These are phyloP conservation scores for Drosophila jambulina DNA, from an alignment of 1,140 invertebrate species.

Conservation along the genomic window DNA sequence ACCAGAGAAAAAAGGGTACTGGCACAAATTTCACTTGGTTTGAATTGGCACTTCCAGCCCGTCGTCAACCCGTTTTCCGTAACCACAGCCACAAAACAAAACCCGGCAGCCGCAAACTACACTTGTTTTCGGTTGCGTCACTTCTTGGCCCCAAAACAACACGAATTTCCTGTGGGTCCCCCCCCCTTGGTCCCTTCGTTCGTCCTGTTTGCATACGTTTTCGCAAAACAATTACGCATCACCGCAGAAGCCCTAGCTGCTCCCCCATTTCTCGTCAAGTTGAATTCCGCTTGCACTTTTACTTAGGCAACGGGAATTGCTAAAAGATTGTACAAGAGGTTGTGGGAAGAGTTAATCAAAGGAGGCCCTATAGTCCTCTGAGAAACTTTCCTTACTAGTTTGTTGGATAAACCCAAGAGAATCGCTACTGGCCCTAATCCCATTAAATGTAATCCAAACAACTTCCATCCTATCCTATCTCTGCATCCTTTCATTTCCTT, in stretches of 20 bases:
- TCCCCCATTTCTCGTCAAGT: neutral
- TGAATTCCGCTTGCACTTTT: neutral
- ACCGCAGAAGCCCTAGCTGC: slow-evolving; percentile 29
- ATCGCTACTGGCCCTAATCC: neutral
- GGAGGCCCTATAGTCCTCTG: neutral
- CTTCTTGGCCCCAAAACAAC: slow-evolving; percentile 21
- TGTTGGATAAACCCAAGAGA: too few species aligned
- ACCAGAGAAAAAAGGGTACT: neutral
- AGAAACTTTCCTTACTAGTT: neutral
- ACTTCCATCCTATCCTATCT: too few species aligned
- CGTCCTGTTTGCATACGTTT: slow-evolving; percentile 45
- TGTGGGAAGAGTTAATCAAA: neutral
- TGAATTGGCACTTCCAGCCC: slow-evolving; percentile 3
- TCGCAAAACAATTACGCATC: slow-evolving; percentile 56
- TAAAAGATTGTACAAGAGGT: neutral
- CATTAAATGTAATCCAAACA: neutral
- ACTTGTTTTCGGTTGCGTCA: slow-evolving; percentile 47
- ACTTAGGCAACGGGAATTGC: neutral
- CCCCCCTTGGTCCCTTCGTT: neutral
- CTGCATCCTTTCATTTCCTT: slow-evolving; percentile 1
- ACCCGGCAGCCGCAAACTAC: slow-evolving; percentile 52
- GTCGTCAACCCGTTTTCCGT: slow-evolving; percentile 9
- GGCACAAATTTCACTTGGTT: neutral
- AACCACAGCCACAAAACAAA: slow-evolving; percentile 40
- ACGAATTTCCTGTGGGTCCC: neutral